Evolutionary conservation across 2,113 vertebrate genomes (phyloP).

Genomic region (Hydrochoerus hydrochaeris): DNA sequence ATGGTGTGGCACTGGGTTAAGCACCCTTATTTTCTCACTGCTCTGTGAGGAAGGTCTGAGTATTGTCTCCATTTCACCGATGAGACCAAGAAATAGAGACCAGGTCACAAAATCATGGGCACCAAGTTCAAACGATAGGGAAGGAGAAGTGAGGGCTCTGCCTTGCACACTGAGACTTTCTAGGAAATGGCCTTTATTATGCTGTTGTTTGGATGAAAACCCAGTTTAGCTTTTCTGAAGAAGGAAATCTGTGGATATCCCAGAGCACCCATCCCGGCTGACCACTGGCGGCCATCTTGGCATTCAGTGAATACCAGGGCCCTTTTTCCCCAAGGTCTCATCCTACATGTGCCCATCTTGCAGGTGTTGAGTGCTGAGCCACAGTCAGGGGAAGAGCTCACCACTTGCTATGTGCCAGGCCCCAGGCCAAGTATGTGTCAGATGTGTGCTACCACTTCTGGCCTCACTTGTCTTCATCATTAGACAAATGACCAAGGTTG

Average conservation of each 20-base stretch:
- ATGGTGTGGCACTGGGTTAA: neutral
- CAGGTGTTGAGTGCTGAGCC: neutral
- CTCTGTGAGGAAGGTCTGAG: neutral
- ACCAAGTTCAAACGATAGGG: neutral
- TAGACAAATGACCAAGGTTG: neutral
- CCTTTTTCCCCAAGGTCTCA: neutral
- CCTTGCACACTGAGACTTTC: neutral
- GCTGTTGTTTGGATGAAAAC: neutral
- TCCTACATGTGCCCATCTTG: neutral
- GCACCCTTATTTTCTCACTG: neutral
- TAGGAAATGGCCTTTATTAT: neutral
- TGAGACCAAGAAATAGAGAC: neutral
- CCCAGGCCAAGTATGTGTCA: neutral
- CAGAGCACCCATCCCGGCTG: neutral
- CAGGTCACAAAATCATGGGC: neutral
- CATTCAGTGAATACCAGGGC: neutral
- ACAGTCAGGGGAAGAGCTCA: neutral
- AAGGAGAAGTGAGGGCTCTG: neutral
- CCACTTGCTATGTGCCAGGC: neutral
- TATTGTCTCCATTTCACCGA: neutral
- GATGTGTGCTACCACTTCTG: neutral
- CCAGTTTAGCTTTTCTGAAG: neutral
- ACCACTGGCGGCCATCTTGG: neutral
- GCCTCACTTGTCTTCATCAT: neutral
- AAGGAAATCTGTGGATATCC: neutral